These are phyloP conservation scores for Peromyscus leucopus DNA, from an alignment of 2,113 vertebrate genomes.

Conservation along the genomic window DNA sequence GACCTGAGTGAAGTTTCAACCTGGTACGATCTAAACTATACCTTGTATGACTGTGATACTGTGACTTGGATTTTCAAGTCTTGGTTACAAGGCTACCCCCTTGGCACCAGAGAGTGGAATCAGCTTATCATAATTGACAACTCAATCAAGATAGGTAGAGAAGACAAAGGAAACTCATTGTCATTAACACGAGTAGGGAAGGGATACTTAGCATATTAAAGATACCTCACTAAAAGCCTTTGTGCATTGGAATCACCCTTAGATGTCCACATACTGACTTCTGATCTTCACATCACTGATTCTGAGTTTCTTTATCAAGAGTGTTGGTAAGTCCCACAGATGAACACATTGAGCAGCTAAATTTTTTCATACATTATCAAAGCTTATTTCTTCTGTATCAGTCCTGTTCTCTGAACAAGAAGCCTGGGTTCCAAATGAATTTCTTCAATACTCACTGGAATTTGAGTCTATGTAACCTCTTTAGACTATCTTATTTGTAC, in stretches of 20 bases:
- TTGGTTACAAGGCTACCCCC: not conserved
- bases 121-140: not conserved
- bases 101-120: not conserved
- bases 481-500: not conserved
- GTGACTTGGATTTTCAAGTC: not conserved
- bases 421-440: not conserved
- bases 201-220: not conserved
- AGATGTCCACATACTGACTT: not conserved
- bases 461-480: not conserved
- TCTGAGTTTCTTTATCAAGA: not conserved
- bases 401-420: not conserved
- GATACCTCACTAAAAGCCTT: not conserved
- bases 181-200: not conserved
- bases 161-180: not conserved
- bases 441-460: not conserved
- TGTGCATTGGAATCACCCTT: not conserved
- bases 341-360: not conserved
- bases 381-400: conserved; percentile 27
- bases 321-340: not conserved
- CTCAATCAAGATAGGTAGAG: not conserved
- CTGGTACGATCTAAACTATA: not conserved
- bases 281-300: not conserved
- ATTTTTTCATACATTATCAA: not conserved
- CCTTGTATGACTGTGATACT: not conserved
- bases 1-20: not conserved